Percentiles rank a stretch among this genome's conserved stretches.
These are phyloP conservation scores for Tetanocera ferruginea DNA, from an alignment of 2,888 invertebrate species.

Conservation along the genomic window DNA sequence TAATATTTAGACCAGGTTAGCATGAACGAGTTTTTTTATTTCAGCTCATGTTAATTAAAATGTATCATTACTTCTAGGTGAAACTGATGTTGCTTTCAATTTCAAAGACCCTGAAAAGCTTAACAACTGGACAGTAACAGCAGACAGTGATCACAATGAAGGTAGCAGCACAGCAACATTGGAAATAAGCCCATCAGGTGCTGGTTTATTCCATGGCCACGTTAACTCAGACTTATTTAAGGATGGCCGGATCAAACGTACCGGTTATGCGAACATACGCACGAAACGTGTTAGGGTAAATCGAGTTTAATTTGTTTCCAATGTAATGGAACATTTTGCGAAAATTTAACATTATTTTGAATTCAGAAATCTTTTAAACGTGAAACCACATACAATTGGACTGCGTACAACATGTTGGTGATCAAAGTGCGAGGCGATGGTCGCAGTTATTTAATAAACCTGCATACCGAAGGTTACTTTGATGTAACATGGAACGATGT, in stretches of 20 bases:
- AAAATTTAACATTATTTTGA: not conserved
- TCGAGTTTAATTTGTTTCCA: slow-evolving; percentile 25
- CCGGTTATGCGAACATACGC: slow-evolving; percentile 87
- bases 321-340: not conserved
- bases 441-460: slow-evolving; percentile 86
- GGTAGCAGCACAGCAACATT: slow-evolving; percentile 81
- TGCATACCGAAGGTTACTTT: slow-evolving; percentile 81
- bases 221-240: slow-evolving; percentile 80
- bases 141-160: slow-evolving; percentile 85
- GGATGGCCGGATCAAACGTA: slow-evolving; percentile 82
- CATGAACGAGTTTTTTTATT: not conserved
- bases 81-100: slow-evolving; percentile 81
- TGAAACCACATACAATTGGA: slow-evolving; percentile 80
- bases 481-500: slow-evolving; percentile 93
- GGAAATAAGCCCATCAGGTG: slow-evolving; percentile 77
- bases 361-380: slow-evolving; percentile 85
- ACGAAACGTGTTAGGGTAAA: slow-evolving; percentile 77
- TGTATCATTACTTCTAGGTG: slow-evolving; percentile 69
- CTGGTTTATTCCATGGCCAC: slow-evolving; percentile 80
- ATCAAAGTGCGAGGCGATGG: slow-evolving; percentile 94
- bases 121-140: slow-evolving; percentile 80
- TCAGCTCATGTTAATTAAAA: slow-evolving; percentile 65
- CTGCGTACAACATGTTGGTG: slow-evolving; percentile 79
- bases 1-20: slow-evolving; percentile 68
- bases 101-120: slow-evolving; percentile 77